phyloP scores from a whole-genome alignment of 2,113 vertebrate species.

The Grammomys dolichurus region DNA sequence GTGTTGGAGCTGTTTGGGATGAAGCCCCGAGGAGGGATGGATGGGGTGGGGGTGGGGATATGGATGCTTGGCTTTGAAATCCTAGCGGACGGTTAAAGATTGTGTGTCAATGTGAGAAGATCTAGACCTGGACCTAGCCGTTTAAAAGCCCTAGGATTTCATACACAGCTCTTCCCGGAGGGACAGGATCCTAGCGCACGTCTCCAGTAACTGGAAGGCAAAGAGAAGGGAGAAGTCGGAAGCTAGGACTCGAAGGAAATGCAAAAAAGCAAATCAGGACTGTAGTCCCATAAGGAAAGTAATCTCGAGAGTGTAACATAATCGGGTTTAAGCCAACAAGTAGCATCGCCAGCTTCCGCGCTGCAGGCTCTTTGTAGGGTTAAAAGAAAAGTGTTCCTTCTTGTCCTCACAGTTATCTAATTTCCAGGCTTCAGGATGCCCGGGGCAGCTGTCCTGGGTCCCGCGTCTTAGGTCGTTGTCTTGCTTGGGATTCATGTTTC shows the following conservation, averaged over 20 bases:
- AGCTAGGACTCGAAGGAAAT: neutral
- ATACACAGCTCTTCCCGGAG: neutral
- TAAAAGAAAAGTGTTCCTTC: neutral
- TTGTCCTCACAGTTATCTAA: neutral
- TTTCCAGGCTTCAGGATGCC: neutral
- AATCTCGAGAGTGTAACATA: neutral
- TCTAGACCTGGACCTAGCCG: neutral
- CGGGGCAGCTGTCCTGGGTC: neutral
- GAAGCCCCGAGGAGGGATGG: too few species aligned
- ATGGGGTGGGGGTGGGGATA: neutral
- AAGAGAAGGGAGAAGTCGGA: neutral
- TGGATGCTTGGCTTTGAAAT: too few species aligned
- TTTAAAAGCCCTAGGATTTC: neutral
- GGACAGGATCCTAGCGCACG: neutral
- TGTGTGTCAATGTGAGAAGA: neutral
- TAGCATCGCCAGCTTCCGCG: neutral
- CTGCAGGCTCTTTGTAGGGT: neutral
- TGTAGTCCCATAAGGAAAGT: neutral
- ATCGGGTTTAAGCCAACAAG: constrained; percentile 51
- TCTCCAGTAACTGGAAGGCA: neutral
- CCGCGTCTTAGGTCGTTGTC: neutral
- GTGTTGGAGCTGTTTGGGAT: neutral
- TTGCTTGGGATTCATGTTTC: neutral
- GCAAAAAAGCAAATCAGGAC: neutral
- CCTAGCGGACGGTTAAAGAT: neutral